Evolutionary conservation across 2,797 vertebrate genomes (phyloP).

Genomic region (Neoniphon sammara): DNA sequence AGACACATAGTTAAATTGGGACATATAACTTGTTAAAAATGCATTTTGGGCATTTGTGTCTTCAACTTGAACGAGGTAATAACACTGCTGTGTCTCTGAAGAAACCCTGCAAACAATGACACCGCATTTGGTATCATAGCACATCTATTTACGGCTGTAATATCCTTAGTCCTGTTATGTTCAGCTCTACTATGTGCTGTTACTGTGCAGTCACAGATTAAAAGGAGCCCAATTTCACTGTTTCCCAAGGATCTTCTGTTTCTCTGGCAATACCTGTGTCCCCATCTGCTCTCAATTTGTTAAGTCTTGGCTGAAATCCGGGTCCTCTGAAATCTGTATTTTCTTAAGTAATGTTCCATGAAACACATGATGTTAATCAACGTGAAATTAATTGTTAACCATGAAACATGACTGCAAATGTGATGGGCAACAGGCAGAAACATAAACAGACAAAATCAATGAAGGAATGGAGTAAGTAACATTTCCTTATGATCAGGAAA

Average conservation of each 20-base stretch:
- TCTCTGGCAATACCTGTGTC: slow-evolving; percentile 64
- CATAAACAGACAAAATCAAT: neutral
- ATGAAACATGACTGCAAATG: slow-evolving; percentile 20
- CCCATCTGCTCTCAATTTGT: slow-evolving; percentile 68
- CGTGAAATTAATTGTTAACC: slow-evolving; percentile 47
- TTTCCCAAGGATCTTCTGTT: slow-evolving; percentile 59
- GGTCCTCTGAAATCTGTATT: slow-evolving; percentile 33
- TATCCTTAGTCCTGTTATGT: slow-evolving; percentile 37
- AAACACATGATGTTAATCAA: slow-evolving; percentile 45
- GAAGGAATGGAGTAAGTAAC: neutral
- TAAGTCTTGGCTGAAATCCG: slow-evolving; percentile 37
- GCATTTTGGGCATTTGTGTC: slow-evolving; percentile 41
- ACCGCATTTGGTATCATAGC: slow-evolving; percentile 37
- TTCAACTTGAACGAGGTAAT: slow-evolving; percentile 40
- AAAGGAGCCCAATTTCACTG: slow-evolving; percentile 39
- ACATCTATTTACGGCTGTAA: slow-evolving; percentile 49
- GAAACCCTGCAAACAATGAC: slow-evolving; percentile 48
- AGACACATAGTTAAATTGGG: slow-evolving; percentile 48
- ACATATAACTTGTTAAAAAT: slow-evolving; percentile 55
- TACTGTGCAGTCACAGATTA: slow-evolving; percentile 6
- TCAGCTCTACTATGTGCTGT: slow-evolving; percentile 11
- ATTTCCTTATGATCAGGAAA: slow-evolving; percentile 13
- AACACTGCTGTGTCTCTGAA: slow-evolving; percentile 44
- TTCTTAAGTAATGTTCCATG: slow-evolving; percentile 37
- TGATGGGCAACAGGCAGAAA: neutral